phyloP scores from a whole-genome alignment of 2,888 invertebrate species.

The Diarsia mendica region DNA sequence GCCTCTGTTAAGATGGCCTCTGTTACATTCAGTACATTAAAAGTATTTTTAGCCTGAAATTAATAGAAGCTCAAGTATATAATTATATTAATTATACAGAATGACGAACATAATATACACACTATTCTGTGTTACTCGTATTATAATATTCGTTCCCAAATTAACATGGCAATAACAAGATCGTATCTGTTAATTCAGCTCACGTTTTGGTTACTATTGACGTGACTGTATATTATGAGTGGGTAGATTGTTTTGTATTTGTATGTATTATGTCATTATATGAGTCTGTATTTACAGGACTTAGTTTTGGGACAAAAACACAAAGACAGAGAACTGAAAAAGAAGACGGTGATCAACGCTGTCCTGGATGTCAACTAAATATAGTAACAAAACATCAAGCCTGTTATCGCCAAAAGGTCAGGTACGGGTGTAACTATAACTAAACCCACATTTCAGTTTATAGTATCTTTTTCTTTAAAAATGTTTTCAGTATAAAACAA shows the following conservation, averaged over 20 bases:
- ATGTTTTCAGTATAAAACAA: too few species aligned
- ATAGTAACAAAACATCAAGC: too few species aligned
- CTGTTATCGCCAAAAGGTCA: too few species aligned
- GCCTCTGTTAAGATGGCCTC: not conserved
- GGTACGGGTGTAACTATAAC: too few species aligned
- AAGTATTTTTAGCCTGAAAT: not conserved
- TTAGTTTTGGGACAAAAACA: not conserved
- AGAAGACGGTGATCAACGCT: not conserved
- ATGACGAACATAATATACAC: not conserved
- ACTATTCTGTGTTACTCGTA: conserved; percentile 10
- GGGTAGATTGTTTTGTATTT: conserved; percentile 1
- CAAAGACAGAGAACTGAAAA: not conserved
- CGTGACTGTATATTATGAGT: conserved; percentile 22
- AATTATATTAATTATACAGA: not conserved
- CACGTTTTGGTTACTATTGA: conserved; percentile 46
- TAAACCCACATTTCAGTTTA: too few species aligned
- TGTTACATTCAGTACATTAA: not conserved
- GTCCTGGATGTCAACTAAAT: not conserved
- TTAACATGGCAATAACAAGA: conserved; percentile 44
- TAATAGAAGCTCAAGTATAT: too few species aligned
- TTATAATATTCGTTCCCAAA: conserved; percentile 39
- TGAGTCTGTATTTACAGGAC: not conserved
- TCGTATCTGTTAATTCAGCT: conserved; percentile 50
- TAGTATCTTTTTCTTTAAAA: too few species aligned
- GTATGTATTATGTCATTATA: too few species aligned